phyloP scores from a whole-genome alignment of 2,113 vertebrate genomes.

The Cichladusa arquata region DNA sequence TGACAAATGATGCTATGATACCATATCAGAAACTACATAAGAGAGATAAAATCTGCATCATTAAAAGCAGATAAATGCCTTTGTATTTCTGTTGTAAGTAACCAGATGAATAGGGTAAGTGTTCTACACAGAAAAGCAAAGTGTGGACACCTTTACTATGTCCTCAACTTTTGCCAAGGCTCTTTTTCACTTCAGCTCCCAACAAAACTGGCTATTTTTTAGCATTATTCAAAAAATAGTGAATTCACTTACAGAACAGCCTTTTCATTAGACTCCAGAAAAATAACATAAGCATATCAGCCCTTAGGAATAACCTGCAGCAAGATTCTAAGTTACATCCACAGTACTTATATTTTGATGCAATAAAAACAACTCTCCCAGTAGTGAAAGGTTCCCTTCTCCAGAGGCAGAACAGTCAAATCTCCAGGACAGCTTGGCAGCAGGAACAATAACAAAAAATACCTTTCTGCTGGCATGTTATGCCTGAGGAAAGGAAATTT shows the following conservation, averaged over 20 bases:
- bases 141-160: neutral
- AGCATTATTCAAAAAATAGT: neutral
- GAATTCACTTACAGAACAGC: neutral
- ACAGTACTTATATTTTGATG: slow-evolving; percentile 30
- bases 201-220: neutral
- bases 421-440: slow-evolving; percentile 42
- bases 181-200: neutral
- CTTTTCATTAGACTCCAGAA: neutral
- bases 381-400: slow-evolving; percentile 35
- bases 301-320: neutral
- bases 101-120: neutral
- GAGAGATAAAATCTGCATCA: neutral
- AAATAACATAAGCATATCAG: neutral
- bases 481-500: slow-evolving; percentile 42
- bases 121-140: neutral
- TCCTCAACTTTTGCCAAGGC: neutral
- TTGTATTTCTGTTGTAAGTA: neutral
- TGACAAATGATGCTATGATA: neutral
- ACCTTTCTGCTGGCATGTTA: slow-evolving; percentile 41
- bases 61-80: neutral
- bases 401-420: slow-evolving; percentile 47
- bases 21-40: neutral
- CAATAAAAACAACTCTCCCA: slow-evolving; percentile 46
- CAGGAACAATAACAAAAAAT: slow-evolving; percentile 56
- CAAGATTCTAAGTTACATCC: neutral